Percentiles rank a stretch among this genome's conserved stretches.
phyloP scores from a whole-genome alignment of 2,797 vertebrate genomes.

The Nyctibius grandis region DNA sequence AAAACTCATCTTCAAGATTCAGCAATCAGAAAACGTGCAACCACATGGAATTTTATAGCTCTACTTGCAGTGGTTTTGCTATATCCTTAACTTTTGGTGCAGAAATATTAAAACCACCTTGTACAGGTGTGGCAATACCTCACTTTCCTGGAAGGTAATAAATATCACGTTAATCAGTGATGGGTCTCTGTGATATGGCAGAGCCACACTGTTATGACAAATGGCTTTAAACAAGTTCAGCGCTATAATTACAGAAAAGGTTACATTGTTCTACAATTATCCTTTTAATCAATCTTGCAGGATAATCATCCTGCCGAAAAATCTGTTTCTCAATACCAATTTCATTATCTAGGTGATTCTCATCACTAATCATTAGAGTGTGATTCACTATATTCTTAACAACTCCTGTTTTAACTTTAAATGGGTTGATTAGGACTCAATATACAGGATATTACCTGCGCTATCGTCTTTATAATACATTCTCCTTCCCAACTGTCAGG shows the following conservation, averaged over 20 bases:
- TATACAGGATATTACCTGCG: constrained; percentile 80
- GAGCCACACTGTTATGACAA: constrained; percentile 70
- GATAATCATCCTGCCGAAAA: constrained; percentile 80
- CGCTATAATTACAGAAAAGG: constrained; percentile 74
- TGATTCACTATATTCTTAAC: constrained; percentile 79
- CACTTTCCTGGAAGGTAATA: constrained; percentile 58
- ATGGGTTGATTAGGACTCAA: constrained; percentile 81
- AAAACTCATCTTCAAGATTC: constrained; percentile 1
- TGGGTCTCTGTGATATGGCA: constrained; percentile 65
- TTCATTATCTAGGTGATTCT: constrained; percentile 82
- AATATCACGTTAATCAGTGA: constrained; percentile 67
- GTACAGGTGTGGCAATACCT: constrained; percentile 38
- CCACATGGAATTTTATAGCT: background rate
- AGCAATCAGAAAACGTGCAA: background rate
- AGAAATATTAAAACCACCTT: constrained; percentile 6
- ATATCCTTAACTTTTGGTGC: constrained; percentile 18
- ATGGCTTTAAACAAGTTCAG: constrained; percentile 77
- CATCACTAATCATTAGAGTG: constrained; percentile 79
- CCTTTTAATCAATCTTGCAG: constrained; percentile 78
- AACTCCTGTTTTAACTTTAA: constrained; percentile 81
- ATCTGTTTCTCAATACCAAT: constrained; percentile 80
- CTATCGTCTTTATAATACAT: constrained; percentile 74
- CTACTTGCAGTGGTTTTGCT: background rate
- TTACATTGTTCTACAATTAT: constrained; percentile 82
- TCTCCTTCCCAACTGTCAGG: constrained; percentile 70